These are phyloP conservation scores for Rotaria sp. DNA, from an alignment of 2,888 invertebrate species.

Conservation along the genomic window DNA sequence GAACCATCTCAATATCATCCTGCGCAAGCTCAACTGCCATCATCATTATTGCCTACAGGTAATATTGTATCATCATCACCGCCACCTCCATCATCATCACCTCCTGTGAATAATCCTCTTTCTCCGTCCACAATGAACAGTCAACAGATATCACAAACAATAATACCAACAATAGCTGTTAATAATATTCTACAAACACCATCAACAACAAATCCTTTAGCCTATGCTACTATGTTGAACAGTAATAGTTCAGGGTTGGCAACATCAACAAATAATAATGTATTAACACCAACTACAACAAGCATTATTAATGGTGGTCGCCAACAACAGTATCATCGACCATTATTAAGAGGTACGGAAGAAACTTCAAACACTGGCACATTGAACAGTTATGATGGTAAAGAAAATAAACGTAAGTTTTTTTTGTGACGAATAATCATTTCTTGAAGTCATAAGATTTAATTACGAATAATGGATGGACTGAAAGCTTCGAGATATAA, in stretches of 20 bases:
- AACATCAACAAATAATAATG: not conserved
- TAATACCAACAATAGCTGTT: not conserved
- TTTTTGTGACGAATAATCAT: no score
- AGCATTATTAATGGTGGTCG: not conserved
- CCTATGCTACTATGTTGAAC: not conserved
- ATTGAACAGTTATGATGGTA: slow-evolving; percentile 13
- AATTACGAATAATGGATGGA: no score
- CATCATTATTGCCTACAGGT: not conserved
- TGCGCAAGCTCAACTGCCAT: not conserved
- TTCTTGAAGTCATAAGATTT: no score
- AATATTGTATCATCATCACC: not conserved
- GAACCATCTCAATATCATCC: not conserved
- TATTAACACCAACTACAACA: slow-evolving; percentile 18
- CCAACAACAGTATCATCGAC: not conserved
- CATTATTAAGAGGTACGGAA: not conserved
- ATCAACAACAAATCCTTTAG: not conserved
- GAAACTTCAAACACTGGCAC: not conserved
- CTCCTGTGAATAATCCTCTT: slow-evolving; percentile 13
- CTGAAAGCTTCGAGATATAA: no score
- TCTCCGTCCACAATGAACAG: slow-evolving; percentile 9
- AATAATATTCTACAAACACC: not conserved
- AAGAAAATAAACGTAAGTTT: slow-evolving; percentile 20
- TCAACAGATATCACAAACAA: not conserved
- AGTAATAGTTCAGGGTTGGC: not conserved
- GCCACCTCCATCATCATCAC: not conserved